phyloP scores from a whole-genome alignment of 2,888 invertebrate genomes.

The Tromatobia lineatoria region DNA sequence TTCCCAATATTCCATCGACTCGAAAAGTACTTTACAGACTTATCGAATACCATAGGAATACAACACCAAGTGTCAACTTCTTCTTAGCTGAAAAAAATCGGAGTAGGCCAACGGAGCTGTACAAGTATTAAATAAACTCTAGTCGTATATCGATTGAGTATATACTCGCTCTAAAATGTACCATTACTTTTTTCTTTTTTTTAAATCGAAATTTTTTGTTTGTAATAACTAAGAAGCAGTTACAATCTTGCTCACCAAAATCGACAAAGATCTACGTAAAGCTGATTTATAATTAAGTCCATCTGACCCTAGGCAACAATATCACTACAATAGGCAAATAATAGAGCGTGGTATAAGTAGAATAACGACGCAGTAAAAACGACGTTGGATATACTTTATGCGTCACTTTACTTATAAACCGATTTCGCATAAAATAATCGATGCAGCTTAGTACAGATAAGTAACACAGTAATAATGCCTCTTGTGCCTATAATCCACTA shows the following conservation, averaged over 20 bases:
- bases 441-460: neutral
- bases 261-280: too few species aligned
- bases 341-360: conserved; percentile 10
- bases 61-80: too few species aligned
- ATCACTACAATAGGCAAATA: neutral
- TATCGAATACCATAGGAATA: too few species aligned
- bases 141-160: neutral
- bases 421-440: neutral
- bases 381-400: conserved; percentile 9
- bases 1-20: neutral
- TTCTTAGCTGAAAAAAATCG: too few species aligned
- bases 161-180: neutral
- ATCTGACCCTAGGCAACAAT: neutral
- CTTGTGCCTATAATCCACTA: conserved; percentile 17
- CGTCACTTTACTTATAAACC: neutral
- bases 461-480: conserved; percentile 17
- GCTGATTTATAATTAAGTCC: neutral
- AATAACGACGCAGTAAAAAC: conserved; percentile 6
- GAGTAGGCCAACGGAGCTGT: too few species aligned
- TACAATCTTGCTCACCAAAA: too few species aligned
- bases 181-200: neutral
- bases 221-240: too few species aligned
- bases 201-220: too few species aligned
- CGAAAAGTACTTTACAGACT: too few species aligned
- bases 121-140: too few species aligned